These are phyloP conservation scores for Holotrichia oblita DNA, from an alignment of 1,140 invertebrate species.

Conservation along the genomic window DNA sequence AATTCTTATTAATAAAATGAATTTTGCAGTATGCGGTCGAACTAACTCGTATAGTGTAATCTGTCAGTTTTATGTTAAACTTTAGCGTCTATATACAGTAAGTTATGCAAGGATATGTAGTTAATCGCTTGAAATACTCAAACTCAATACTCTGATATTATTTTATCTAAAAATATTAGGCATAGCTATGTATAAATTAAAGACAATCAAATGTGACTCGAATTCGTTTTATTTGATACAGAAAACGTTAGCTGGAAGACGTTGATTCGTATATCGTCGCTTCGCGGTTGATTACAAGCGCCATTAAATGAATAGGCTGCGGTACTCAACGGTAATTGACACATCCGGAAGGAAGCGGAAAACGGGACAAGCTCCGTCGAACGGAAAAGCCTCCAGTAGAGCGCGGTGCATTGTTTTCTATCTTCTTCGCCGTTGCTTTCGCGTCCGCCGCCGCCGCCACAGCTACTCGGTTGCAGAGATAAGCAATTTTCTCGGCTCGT, in stretches of 20 bases:
- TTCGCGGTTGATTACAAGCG: constrained; percentile 52
- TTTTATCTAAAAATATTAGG: no score
- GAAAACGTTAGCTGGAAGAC: not conserved
- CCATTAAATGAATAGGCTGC: constrained; percentile 51
- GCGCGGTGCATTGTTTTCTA: constrained; percentile 51
- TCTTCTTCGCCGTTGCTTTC: constrained; percentile 35
- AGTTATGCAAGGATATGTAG: not conserved
- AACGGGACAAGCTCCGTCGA: constrained; percentile 36
- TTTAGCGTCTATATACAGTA: not conserved
- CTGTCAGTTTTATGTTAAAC: no score
- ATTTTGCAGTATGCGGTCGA: not conserved
- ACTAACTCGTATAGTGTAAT: not conserved
- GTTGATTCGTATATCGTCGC: not conserved
- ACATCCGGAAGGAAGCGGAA: constrained; percentile 43
- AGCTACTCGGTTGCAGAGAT: constrained; percentile 55
- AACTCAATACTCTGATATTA: no score
- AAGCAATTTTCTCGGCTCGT: constrained; percentile 76
- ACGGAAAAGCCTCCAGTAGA: constrained; percentile 37
- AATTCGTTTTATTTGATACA: no score
- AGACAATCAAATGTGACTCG: not conserved
- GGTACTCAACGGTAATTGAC: constrained; percentile 53
- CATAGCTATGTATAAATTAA: not conserved
- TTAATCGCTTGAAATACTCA: not conserved
- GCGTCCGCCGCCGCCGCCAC: no score
- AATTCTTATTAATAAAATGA: not conserved